Percentiles rank a stretch among this genome's conserved stretches.
These are phyloP conservation scores for Zhengitettix transpicula DNA, from an alignment of 2,888 invertebrate genomes.

Conservation along the genomic window DNA sequence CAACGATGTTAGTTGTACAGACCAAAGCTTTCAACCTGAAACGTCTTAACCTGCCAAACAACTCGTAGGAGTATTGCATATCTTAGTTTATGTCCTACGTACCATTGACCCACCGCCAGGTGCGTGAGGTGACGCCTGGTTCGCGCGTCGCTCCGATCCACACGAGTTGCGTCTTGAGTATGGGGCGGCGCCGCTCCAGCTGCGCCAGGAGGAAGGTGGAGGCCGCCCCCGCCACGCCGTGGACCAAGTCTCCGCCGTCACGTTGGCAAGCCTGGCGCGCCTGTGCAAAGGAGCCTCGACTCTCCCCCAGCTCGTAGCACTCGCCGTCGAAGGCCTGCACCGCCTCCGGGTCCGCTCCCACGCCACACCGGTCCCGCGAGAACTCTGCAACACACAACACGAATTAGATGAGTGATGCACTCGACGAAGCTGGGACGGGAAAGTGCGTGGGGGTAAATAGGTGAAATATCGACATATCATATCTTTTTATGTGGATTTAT, in stretches of 20 bases:
- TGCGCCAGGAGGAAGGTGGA: slow-evolving; percentile 57
- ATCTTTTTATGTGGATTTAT: too few species aligned
- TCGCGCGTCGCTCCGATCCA: slow-evolving; percentile 88
- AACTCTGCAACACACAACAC: slow-evolving; percentile 42
- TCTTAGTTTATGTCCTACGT: slow-evolving; percentile 20
- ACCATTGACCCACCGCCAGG: slow-evolving; percentile 87
- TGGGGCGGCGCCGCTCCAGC: slow-evolving; percentile 61
- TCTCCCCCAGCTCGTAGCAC: slow-evolving; percentile 77
- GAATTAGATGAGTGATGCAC: too few species aligned
- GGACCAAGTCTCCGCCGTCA: slow-evolving; percentile 51
- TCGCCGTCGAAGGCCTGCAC: slow-evolving; percentile 68
- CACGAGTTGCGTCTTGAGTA: slow-evolving; percentile 67
- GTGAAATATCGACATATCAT: too few species aligned
- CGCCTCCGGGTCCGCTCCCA: slow-evolving; percentile 54
- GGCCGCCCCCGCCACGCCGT: slow-evolving; percentile 42
- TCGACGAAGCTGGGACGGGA: too few species aligned
- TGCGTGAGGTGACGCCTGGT: slow-evolving; percentile 61
- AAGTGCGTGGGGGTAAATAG: too few species aligned
- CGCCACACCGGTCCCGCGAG: slow-evolving; percentile 67
- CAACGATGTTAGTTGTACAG: too few species aligned
- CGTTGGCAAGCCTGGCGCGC: slow-evolving; percentile 59
- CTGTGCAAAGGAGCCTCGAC: slow-evolving; percentile 62
- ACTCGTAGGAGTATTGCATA: too few species aligned
- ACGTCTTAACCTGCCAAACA: too few species aligned
- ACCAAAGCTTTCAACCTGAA: too few species aligned